phyloP scores from a whole-genome alignment of 2,113 vertebrate species.

The Plestiodon gilberti region DNA sequence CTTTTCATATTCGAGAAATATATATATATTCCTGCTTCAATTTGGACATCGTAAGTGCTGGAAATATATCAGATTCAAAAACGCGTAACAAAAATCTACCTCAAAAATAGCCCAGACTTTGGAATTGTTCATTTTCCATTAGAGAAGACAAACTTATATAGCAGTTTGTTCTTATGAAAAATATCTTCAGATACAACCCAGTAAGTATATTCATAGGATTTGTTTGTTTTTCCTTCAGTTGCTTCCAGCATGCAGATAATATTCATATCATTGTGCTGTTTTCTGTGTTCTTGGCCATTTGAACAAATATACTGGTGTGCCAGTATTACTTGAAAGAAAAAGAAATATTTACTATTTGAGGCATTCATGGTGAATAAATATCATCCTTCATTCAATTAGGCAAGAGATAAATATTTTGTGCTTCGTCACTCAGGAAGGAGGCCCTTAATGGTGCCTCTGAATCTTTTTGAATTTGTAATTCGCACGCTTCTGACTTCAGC shows the following conservation, averaged over 20 bases:
- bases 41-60: slow-evolving; percentile 10
- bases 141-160: neutral
- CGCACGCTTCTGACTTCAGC: too few species aligned
- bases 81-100: neutral
- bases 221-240: neutral
- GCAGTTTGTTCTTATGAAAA: neutral
- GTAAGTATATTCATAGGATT: neutral
- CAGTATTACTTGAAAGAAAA: neutral
- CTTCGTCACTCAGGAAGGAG: too few species aligned
- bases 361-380: neutral
- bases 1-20: slow-evolving; percentile 7
- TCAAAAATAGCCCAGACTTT: slow-evolving; percentile 22
- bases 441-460: too few species aligned
- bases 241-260: neutral
- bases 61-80: slow-evolving; percentile 16
- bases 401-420: neutral
- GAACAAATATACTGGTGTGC: neutral
- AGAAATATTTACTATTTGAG: neutral
- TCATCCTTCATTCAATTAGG: neutral
- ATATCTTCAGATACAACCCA: neutral
- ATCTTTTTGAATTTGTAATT: too few species aligned
- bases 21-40: slow-evolving; percentile 10
- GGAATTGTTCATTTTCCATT: neutral
- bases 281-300: neutral
- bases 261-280: neutral